Evolutionary conservation across 1,140 invertebrate genomes (phyloP), one percentile per base, ranked within the genome.

Genomic region (Drosophila neocordata): DNA sequence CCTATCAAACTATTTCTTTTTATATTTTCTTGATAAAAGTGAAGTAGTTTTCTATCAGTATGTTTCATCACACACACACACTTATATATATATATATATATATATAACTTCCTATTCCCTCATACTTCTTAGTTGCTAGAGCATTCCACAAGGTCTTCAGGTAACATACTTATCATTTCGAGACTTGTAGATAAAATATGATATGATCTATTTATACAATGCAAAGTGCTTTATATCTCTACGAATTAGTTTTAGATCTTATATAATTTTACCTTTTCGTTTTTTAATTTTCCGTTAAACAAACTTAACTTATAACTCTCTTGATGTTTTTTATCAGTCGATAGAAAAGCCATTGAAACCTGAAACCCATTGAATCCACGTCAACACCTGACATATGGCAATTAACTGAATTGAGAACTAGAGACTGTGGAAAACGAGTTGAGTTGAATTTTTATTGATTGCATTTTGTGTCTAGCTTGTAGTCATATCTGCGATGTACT

Each of bases 371-470:
- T 48, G 15, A 48, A 48, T 20, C 15, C 15, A 48, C 20, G 12
- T 51, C 24, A 48, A 56, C 72, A 75, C 73, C 73, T 75, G 73
- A 65, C 35, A 65, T 71, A 41, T 22, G n/a, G 51, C 71, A 68
- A 74, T 75, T 61, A 75, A 74, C 64, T 53, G 18, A 34, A 15
- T 41, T 27, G 22, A 48, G 27, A 13, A 52, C n/a, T n/a, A n/a
- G n/a, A n/a, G 34, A 22, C 67, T 48, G 31, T 62, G 31, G 53
- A 34, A 27, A 48, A 48, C 41, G 41, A 48, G 41, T 48, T 58
- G 41, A 48, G 41, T 48, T 58, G 22, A 76, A 77, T 68, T 76
- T 77, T 76, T 77, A 85, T 85, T 85, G 81, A 87, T 87, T 87
- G 82, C 82, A 75, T 75, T 84, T 72, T 57, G 55, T 73, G 55